A percentile compares a stretch with the other conserved stretches of the same genome.
phyloP scores from a whole-genome alignment of 2,113 vertebrate genomes.

The Cyanoliseus patagonus region DNA sequence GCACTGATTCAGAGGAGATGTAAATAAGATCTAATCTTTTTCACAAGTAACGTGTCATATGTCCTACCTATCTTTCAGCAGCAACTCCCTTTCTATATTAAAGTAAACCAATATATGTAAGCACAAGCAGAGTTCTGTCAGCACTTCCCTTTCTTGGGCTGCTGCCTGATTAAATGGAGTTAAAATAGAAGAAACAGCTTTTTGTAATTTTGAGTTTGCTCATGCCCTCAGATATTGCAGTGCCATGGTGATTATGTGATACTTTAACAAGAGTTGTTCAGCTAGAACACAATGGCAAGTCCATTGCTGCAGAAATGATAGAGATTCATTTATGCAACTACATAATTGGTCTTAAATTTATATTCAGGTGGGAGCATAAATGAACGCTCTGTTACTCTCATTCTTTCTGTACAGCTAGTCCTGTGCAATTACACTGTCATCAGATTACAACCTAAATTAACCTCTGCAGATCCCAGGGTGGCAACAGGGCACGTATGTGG shows the following conservation, averaged over 20 bases:
- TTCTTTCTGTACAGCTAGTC: background rate
- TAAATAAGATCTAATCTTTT: background rate
- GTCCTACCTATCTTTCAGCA: background rate
- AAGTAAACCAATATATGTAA: background rate
- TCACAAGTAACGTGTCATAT: background rate
- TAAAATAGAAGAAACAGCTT: background rate
- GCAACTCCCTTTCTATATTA: background rate
- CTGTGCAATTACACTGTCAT: background rate
- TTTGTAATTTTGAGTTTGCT: background rate
- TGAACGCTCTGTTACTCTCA: background rate
- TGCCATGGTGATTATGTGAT: background rate
- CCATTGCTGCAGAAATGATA: background rate
- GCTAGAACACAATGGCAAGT: background rate
- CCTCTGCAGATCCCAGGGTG: background rate
- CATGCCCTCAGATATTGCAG: background rate
- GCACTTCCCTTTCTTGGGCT: background rate
- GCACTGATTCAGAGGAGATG: background rate
- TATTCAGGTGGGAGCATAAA: background rate
- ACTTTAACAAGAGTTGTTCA: background rate
- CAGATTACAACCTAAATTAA: background rate
- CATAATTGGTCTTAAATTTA: background rate
- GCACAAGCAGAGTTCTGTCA: background rate
- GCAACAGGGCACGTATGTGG: background rate
- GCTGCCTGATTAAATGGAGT: background rate
- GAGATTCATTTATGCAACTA: background rate